These are phyloP conservation scores for Acipenser ruthenus DNA, from an alignment of 2,797 vertebrate genomes.

Conservation along the genomic window DNA sequence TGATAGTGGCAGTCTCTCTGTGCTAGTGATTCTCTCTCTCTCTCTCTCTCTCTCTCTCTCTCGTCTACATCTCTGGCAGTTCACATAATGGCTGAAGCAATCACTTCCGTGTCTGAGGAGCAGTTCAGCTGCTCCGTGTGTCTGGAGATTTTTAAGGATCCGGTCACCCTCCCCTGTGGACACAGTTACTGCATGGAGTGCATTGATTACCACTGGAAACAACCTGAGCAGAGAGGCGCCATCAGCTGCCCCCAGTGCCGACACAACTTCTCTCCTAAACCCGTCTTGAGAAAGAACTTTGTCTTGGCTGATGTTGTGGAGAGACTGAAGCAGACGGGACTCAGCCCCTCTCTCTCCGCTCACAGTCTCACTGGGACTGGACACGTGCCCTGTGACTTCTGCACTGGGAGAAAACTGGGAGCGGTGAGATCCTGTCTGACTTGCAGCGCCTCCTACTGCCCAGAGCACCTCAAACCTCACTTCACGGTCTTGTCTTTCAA, in stretches of 20 bases:
- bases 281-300: constrained; percentile 54
- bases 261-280: constrained; percentile 56
- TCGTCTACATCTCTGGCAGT: constrained; percentile 42
- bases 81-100: background rate
- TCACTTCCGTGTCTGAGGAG: constrained; percentile 38
- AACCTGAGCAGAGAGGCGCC: constrained; percentile 25
- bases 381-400: too few species aligned
- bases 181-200: constrained; percentile 66
- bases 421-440: too few species aligned
- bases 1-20: too few species aligned
- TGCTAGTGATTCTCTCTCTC: too few species aligned
- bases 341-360: constrained; percentile 5
- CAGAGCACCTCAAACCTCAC: too few species aligned
- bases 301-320: constrained; percentile 59
- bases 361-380: background rate
- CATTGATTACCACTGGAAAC: constrained; percentile 64
- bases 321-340: constrained; percentile 44
- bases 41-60: background rate
- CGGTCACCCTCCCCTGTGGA: constrained; percentile 62
- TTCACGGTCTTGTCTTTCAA: too few species aligned
- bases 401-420: too few species aligned
- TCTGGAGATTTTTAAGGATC: constrained; percentile 57
- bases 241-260: constrained; percentile 64
- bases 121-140: constrained; percentile 61
- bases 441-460: too few species aligned